A percentile compares a stretch with the other conserved stretches of the same genome.
Conservation (phyloP, 2,888 invertebrate species). For the Lycophotia porphyrea region DNA sequence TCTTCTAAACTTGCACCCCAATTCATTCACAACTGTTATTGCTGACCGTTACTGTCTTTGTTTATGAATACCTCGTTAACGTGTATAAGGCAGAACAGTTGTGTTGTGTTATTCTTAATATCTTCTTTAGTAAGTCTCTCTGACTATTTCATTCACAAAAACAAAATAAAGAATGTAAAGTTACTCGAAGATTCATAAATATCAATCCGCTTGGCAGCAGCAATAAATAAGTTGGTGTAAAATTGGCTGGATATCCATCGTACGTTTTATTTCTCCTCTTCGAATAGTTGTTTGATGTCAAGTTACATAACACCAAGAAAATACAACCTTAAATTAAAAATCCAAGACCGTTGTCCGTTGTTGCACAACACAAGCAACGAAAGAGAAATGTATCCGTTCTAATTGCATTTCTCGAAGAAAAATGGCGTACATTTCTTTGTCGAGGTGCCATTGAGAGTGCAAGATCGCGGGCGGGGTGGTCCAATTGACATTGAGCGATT, state of each 20-base stretch:
- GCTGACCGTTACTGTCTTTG: conserved; percentile 32
- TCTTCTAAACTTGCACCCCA: conserved; percentile 52
- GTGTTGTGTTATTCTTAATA: not conserved
- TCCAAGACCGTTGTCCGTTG: conserved; percentile 74
- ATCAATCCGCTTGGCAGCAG: conserved; percentile 46
- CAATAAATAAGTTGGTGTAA: conserved; percentile 55
- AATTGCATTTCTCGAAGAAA: conserved; percentile 86
- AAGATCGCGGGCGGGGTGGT: conserved; percentile 77
- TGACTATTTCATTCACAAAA: conserved; percentile 35
- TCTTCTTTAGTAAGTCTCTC: not conserved
- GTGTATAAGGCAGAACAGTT: conserved; percentile 13
- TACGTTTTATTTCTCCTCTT: conserved; percentile 45
- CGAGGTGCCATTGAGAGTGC: conserved; percentile 77
- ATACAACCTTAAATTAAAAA: conserved; percentile 73
- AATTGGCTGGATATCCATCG: conserved; percentile 47
- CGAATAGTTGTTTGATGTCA: conserved; percentile 59
- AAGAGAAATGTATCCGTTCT: conserved; percentile 82
- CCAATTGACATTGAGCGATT: conserved; percentile 85
- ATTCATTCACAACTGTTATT: conserved; percentile 50
- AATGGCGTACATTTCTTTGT: conserved; percentile 85
- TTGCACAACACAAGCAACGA: conserved; percentile 78
- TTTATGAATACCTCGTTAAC: conserved; percentile 41
- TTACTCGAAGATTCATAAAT: conserved; percentile 37
- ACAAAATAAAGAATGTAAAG: conserved; percentile 23
- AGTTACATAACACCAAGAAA: conserved; percentile 62